Base-by-base conservation (phyloP, 2,888 invertebrate species). In the Linnaemya vulpina region DNA sequence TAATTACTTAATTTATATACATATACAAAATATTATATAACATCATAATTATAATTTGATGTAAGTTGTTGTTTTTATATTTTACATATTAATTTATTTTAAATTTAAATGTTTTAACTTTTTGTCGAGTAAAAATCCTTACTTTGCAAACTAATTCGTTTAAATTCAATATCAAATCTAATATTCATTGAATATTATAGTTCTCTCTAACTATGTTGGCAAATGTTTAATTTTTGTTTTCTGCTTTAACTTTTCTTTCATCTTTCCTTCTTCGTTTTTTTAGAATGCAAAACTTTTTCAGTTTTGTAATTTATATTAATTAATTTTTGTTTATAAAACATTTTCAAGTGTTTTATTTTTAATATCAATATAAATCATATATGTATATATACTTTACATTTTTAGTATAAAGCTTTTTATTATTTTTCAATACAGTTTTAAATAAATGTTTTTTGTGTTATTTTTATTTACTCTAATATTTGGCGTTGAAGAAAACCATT, bases 101-200 rank as follows among this genome's bases (percentile, higher is more conserved):
- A 11, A 43, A 22, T 46, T 89, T 89, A 67, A 87, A 86, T 86
- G 86, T 86, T 88, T 82, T 84, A 83, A 84, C 86, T 86, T 38
- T 8, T 11, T 11, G 13, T n/a, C 38, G 55, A 11, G 43, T 74
- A 25, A 63, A 30, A 55, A 49, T 60, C 13, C 40, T 71, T 51
- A 53, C 15, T 53, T 58, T 75, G 53, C 25, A 53, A 68, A 60
- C 40, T 55, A 55, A 46, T 80, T 76, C 25, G 25, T 73, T 73
- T 77, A 43, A 73, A 17, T 77, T 51, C 46, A 77, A 58, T 74
- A 74, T 80, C 73, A 73, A 73, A 60, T 80, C 20, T 74, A 67
- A 74, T 74, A 80, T 80, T 80, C 74, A 80, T 43, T 80, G 67
- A 80, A 80, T 68, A 80, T 74, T 51, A 8, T 63, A 5, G 22